Percentiles rank a stretch among this genome's conserved stretches.
Evolutionary conservation across 2,113 vertebrate genomes (phyloP).

Genomic region (Andinoacara biseriatus): DNA sequence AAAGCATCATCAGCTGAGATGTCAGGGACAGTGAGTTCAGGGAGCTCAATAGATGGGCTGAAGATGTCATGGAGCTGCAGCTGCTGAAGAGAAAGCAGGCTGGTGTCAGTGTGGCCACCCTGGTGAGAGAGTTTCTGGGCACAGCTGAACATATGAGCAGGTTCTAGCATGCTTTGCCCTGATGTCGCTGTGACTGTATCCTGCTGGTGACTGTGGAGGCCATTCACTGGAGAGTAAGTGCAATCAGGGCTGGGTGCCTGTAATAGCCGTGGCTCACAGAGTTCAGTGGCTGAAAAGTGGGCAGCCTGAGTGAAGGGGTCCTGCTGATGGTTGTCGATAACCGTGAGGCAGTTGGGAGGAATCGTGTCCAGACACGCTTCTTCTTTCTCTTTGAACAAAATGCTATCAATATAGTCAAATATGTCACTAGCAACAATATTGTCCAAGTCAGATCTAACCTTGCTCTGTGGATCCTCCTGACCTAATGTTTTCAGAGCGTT

Average conservation of each 20-base stretch:
- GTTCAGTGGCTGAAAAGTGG: neutral
- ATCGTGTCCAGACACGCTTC: neutral
- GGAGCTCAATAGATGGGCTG: conserved; percentile 57
- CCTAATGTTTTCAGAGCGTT: conserved; percentile 67
- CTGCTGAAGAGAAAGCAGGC: conserved; percentile 41
- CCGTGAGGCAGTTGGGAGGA: conserved; percentile 26
- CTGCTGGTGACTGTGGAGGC: conserved; percentile 12
- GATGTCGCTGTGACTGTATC: neutral
- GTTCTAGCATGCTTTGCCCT: neutral
- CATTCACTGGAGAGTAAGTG: conserved; percentile 8
- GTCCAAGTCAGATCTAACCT: conserved; percentile 28
- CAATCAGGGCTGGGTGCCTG: neutral
- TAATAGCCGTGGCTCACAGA: conserved; percentile 29
- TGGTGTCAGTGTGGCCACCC: neutral
- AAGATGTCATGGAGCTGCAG: conserved; percentile 72
- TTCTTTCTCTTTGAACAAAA: conserved; percentile 66
- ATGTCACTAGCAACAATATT: conserved; percentile 56
- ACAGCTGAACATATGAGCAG: neutral
- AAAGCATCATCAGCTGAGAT: neutral
- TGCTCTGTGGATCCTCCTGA: conserved; percentile 16
- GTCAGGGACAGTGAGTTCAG: conserved; percentile 42
- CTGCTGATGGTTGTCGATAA: neutral
- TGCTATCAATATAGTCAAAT: conserved; percentile 62
- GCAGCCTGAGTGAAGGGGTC: neutral
- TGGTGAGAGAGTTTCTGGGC: conserved; percentile 48